Conservation (phyloP, 2,797 vertebrate species). For the Ptychadena robeensis region DNA sequence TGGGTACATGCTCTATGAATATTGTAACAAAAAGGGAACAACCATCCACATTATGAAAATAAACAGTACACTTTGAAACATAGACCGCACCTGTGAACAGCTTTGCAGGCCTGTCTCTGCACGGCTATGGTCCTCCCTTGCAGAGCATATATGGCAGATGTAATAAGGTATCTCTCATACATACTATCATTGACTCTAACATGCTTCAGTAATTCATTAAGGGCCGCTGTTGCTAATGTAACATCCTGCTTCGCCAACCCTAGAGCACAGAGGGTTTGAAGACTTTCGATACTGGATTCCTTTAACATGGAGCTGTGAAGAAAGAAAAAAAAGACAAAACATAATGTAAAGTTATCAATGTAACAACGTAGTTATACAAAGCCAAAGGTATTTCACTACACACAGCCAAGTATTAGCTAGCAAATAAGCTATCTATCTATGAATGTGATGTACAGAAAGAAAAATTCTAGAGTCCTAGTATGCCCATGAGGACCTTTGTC, state of each 20-base stretch:
- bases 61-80: not conserved
- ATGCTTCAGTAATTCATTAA: constrained; percentile 89
- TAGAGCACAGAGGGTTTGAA: constrained; percentile 88
- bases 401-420: no score
- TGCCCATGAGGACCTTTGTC: no score
- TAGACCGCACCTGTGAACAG: constrained; percentile 85
- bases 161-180: constrained; percentile 86
- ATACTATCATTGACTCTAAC: constrained; percentile 66
- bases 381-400: no score
- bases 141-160: constrained; percentile 82
- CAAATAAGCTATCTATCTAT: no score
- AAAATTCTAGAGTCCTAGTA: no score
- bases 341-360: not conserved
- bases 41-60: no score
- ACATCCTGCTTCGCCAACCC: constrained; percentile 86
- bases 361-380: no score
- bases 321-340: not conserved
- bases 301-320: constrained; percentile 86
- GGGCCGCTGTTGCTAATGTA: constrained; percentile 88
- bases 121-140: constrained; percentile 82
- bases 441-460: no score
- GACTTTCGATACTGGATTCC: constrained; percentile 85
- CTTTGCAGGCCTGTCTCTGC: constrained; percentile 86
- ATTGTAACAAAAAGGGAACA: no score
- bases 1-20: no score